Evolutionary conservation across 2,113 vertebrate species (phyloP), one percentile per base, ranked within the genome.

Genomic region (Hippocampus mohnikei): DNA sequence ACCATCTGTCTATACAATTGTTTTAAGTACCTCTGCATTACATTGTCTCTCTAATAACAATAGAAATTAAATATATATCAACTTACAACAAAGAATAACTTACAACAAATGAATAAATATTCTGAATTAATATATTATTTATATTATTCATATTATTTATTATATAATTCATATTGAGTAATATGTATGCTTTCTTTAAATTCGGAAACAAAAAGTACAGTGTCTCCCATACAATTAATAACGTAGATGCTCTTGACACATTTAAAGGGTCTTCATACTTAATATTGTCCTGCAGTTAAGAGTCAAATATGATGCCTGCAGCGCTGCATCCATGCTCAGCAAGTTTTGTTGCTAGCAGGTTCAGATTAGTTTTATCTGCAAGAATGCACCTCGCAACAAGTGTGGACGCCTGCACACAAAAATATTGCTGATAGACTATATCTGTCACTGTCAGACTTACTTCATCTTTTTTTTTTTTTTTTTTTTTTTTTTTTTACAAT

Each of bases 371-470:
- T 81, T 84, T 88, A 85, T 84, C 80, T 85, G 69, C 56, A 55
- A 72, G 79, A 81, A 75, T 58, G 81, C 81, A 75, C 79, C 73
- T 77, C 74, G 77, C n/a, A 72, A 59, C 65, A 73, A 76, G 64
- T 74, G 65, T 71, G 50, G 72, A 78, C 33, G 55, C 66, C 25
- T 37, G 52, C 21, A 60, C 4, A 23, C 61, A 63, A 60, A 23
- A 18, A 59, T 41, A 56, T 13, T 15, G 25, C 78, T 81, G 86
- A 86, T 88, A 84, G 23, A 69, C 42, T 84, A 84, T 84, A 84
- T 86, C 84, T 78, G 48, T 61, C 16, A 12, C 29, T 12, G 59
- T 70, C 84, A 86, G 81, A 65, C 60, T 75, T 78, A 29, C 48
- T 11, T 23, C 55, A 13, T 58, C 21, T 27, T 13, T 27, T 44